Percentiles rank a stretch among this genome's conserved stretches.
Conservation (phyloP, 2,113 vertebrate species). For the Platanista minor region DNA sequence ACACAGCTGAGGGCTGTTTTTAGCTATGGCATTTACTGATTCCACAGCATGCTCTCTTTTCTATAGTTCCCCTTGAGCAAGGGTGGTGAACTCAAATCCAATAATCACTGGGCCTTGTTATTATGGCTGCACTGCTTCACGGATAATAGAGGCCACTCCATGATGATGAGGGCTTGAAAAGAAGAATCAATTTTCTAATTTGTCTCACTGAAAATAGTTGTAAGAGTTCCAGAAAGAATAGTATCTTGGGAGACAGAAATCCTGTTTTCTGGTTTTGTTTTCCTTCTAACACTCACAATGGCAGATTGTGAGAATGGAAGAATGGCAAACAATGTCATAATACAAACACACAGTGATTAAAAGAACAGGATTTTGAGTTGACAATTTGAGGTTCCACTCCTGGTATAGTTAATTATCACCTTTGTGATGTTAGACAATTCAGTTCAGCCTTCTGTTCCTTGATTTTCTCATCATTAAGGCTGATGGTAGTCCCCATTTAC, state of each 20-base stretch:
- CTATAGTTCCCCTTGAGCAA: not conserved
- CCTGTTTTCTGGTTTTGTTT: not conserved
- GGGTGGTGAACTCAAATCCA: conserved; percentile 1
- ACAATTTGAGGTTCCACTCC: not conserved
- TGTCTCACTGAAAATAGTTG: conserved; percentile 57
- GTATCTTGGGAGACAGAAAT: not conserved
- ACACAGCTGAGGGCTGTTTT: conserved; percentile 51
- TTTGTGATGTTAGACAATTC: not conserved
- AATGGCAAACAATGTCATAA: not conserved
- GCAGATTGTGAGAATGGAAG: not conserved
- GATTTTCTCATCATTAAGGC: not conserved
- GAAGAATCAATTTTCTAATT: conserved; percentile 66
- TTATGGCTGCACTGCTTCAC: not conserved
- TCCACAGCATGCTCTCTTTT: not conserved
- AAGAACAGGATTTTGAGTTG: not conserved
- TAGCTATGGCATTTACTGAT: not conserved
- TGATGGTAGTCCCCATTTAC: not conserved
- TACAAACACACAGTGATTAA: not conserved
- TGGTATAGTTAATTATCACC: not conserved
- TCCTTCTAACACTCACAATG: not conserved
- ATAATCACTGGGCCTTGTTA: conserved; percentile 42
- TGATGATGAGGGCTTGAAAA: conserved; percentile 37
- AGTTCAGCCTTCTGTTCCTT: not conserved
- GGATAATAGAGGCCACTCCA: conserved; percentile 28
- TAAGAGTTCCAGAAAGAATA: conserved; percentile 31